Evolutionary conservation across 92 coral and sea anemone species (phyloP), one percentile per base, ranked within the genome.

Genomic region (Zoanthus solanderi): DNA sequence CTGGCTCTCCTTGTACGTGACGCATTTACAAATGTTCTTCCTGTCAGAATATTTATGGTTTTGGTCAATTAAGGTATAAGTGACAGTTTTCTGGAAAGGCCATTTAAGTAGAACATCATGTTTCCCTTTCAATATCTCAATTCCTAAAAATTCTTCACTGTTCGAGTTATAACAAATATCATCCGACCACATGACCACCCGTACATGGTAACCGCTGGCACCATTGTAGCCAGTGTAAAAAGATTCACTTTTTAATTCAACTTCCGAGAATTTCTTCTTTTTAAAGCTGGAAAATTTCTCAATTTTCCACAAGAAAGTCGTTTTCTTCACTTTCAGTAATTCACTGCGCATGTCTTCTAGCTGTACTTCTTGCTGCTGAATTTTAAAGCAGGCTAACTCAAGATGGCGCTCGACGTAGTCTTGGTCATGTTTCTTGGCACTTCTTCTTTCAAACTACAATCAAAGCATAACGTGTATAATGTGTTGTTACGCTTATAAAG

Each of bases 61-160:
- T 79, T 84, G 94, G 42, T 91, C 92, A 4, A 91, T 31, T 63
- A 91, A 58, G 1, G 84, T 88, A 71, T 88, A 88, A 6, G 87
- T 82, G n/a, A 88, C 90, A 0, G 91, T 67, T 76, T 88, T 79
- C 45, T 60, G 72, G 75, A 91, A 91, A 10, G 94, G 94, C 94
- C 94, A 91, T 53, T 76, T 65, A 42, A 91, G 84, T 28, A 88
- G 66, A 0, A 90, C 94, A 16, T 91, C 94, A 15, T 88, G 89
- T 52, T 91, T 90, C 28, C 94, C 94, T 2, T 87, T 78, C 61
- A 88, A 86, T 48, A 84, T 71, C 46, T 81, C 85, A 47, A 81
- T 81, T 45, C 75, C 85, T 5, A 81, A 17, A 66, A 81, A 81
- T 18, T 81, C 85, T 1, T 81, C 85, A 11, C 85, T 81, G 76